Evolutionary conservation across 2,113 vertebrate genomes (phyloP).

Genomic region (Cyphomyrus plagiostoma): DNA sequence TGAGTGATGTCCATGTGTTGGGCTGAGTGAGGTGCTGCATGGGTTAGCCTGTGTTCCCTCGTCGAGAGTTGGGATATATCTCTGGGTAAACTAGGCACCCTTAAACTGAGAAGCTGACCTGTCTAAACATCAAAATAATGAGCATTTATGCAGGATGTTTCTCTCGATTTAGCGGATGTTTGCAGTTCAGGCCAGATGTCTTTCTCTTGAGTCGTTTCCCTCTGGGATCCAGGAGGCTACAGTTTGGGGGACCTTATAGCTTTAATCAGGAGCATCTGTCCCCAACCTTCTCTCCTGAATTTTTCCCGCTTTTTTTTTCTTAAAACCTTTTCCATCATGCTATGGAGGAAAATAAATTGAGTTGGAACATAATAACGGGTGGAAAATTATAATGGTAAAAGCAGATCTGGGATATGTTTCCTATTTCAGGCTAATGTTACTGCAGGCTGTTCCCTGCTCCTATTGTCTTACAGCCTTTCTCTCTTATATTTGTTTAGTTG

Average conservation of each 20-base stretch:
- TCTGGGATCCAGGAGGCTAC: slow-evolving; percentile 32
- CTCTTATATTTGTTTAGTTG: background rate
- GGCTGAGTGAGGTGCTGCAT: background rate
- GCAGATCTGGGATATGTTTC: slow-evolving; percentile 9
- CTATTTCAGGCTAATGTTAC: background rate
- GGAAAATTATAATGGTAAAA: slow-evolving; percentile 11
- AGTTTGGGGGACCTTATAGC: slow-evolving; percentile 49
- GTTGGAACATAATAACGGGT: slow-evolving; percentile 15
- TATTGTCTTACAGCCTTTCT: background rate
- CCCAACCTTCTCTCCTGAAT: slow-evolving; percentile 35
- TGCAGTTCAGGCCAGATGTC: slow-evolving; percentile 62
- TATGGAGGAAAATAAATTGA: background rate
- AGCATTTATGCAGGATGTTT: background rate
- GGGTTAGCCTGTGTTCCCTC: background rate
- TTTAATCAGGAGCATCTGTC: slow-evolving; percentile 57
- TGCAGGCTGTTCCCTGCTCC: slow-evolving; percentile 28
- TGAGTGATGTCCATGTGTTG: background rate
- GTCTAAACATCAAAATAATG: background rate
- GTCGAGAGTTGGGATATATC: background rate
- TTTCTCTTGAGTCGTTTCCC: slow-evolving; percentile 44
- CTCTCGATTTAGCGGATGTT: background rate
- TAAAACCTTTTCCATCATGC: background rate
- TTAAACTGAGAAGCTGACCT: background rate
- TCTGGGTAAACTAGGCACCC: background rate
- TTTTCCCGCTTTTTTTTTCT: slow-evolving; percentile 14